Evolutionary conservation across 2,113 vertebrate genomes (phyloP).

Genomic region (Sialia sialis): DNA sequence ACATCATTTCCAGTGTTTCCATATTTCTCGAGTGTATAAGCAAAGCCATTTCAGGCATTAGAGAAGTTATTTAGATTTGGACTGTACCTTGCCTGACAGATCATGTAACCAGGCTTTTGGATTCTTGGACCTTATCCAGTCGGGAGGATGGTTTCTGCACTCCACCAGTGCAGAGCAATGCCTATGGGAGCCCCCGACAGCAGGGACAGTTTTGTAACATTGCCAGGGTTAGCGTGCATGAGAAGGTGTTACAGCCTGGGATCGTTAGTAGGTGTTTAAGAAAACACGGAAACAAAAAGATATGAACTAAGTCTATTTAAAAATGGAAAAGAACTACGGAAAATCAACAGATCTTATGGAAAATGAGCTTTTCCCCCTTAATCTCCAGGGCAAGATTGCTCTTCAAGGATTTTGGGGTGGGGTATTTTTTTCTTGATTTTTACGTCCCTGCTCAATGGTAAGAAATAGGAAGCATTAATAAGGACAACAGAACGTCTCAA

Average conservation of each 20-base stretch:
- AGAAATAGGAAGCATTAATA: neutral
- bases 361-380: neutral
- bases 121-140: neutral
- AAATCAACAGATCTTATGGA: neutral
- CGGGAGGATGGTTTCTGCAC: neutral
- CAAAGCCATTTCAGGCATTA: neutral
- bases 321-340: neutral
- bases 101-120: neutral
- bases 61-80: neutral
- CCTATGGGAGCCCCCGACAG: rapidly evolving
- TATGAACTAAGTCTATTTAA: neutral
- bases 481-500: neutral
- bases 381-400: neutral
- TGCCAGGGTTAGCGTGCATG: rapidly evolving
- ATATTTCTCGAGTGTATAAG: neutral
- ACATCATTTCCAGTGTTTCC: slow-evolving; percentile 21
- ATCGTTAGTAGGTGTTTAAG: neutral
- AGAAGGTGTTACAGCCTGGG: neutral
- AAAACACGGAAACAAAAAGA: neutral
- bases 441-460: neutral
- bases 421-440: neutral
- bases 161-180: neutral
- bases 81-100: neutral
- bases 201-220: neutral
- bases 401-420: neutral